Evolutionary conservation across 2,888 invertebrate species (phyloP).

Genomic region (Ptychoptera contaminata): DNA sequence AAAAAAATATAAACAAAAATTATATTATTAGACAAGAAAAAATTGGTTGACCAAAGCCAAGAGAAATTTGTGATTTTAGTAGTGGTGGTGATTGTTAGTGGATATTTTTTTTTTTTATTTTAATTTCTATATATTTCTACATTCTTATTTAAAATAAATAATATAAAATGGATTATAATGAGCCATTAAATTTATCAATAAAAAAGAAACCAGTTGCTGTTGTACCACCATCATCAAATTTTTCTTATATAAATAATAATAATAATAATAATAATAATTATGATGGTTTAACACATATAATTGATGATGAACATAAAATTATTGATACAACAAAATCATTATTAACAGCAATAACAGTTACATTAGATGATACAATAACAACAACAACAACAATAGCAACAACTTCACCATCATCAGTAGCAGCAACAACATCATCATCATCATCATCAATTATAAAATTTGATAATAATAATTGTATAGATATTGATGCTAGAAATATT

Average conservation of each 20-base stretch:
- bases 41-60: too few relatives aligned
- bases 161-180: constrained; percentile 18
- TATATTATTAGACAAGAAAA: too few relatives aligned
- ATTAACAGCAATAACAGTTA: too few relatives aligned
- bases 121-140: not conserved
- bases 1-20: not conserved
- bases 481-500: not conserved
- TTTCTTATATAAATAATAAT: not conserved
- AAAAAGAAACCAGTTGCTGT: constrained; percentile 37
- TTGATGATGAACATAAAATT: too few relatives aligned
- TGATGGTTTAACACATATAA: constrained; percentile 11
- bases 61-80: too few relatives aligned
- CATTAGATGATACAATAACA: too few relatives aligned
- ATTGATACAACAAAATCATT: not conserved
- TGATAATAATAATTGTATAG: not conserved
- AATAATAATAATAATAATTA: too few relatives aligned
- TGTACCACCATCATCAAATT: constrained; percentile 32
- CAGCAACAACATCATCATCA: not conserved
- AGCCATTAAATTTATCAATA: constrained; percentile 34
- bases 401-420: constrained; percentile 8
- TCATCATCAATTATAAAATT: not conserved
- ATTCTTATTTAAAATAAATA: not conserved
- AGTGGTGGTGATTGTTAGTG: too few relatives aligned
- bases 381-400: not conserved
- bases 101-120: too few relatives aligned